phyloP scores from a whole-genome alignment of 2,888 invertebrate genomes.

The Latheticus oryzae region DNA sequence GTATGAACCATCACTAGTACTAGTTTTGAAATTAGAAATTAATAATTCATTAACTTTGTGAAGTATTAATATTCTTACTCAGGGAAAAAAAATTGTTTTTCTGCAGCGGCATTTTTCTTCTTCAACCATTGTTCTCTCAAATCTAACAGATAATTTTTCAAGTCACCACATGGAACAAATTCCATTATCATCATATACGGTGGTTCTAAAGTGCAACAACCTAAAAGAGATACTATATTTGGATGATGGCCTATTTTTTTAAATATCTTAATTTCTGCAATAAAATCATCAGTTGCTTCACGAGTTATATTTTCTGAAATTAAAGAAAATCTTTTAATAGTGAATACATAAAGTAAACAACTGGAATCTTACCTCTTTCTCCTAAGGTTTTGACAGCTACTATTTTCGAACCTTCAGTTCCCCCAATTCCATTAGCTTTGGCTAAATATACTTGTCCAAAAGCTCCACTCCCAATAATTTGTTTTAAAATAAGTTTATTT shows the following conservation, averaged over 20 bases:
- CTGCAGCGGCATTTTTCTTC: constrained; percentile 26
- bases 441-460: constrained; percentile 81
- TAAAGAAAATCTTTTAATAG: constrained; percentile 1
- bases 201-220: constrained; percentile 77
- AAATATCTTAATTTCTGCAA: constrained; percentile 81
- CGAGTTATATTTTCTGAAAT: constrained; percentile 17
- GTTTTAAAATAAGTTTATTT: constrained; percentile 49
- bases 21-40: constrained; percentile 43
- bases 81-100: constrained; percentile 47
- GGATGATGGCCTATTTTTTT: constrained; percentile 84
- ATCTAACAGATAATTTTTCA: constrained; percentile 72
- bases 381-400: constrained; percentile 83
- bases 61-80: no score
- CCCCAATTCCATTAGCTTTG: constrained; percentile 68
- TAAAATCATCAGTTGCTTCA: constrained; percentile 74
- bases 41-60: neutral
- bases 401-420: constrained; percentile 67
- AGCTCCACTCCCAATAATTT: constrained; percentile 78
- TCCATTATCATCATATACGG: constrained; percentile 83
- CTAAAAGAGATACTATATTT: constrained; percentile 80
- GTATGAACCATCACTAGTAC: constrained; percentile 50
- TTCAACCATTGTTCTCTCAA: constrained; percentile 62
- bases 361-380: constrained; percentile 66
- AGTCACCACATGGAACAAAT: constrained; percentile 81
- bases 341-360: no score